Percentiles rank a stretch among this genome's conserved stretches.
Evolutionary conservation across 2,888 invertebrate genomes (phyloP).

Genomic region (Melanostoma mellinum): DNA sequence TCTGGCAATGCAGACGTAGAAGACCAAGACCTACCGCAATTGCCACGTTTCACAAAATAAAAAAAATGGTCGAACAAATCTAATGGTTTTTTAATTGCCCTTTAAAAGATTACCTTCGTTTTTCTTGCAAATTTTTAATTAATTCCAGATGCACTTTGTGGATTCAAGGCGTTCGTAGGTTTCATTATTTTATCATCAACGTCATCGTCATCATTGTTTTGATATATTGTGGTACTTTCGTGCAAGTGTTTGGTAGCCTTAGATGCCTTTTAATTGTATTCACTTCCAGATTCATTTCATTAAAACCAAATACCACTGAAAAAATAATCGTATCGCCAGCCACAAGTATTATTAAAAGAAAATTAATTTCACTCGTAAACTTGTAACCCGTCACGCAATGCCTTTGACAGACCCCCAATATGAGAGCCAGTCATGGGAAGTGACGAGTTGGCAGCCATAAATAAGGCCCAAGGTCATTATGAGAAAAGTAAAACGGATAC

Average conservation of each 20-base stretch:
- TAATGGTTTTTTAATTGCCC: constrained; percentile 28
- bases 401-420: no score
- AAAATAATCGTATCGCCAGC: constrained; percentile 13
- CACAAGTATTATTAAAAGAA: background rate
- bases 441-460: no score
- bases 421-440: no score
- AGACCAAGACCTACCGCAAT: background rate
- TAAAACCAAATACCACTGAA: background rate
- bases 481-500: no score
- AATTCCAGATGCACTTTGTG: background rate
- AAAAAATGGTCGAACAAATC: background rate
- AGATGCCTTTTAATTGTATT: no score
- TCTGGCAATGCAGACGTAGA: background rate
- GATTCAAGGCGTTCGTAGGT: background rate
- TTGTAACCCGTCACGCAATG: constrained; percentile 19
- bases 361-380: constrained; percentile 11
- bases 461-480: no score
- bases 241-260: no score
- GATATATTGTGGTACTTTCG: background rate
- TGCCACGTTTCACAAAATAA: background rate
- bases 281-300: no score
- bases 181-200: background rate
- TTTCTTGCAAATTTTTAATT: constrained; percentile 3
- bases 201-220: background rate
- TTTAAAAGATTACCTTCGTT: constrained; percentile 1